Evolutionary conservation across 2,113 vertebrate genomes (phyloP).

Genomic region (Nothobranchius kuhntae): DNA sequence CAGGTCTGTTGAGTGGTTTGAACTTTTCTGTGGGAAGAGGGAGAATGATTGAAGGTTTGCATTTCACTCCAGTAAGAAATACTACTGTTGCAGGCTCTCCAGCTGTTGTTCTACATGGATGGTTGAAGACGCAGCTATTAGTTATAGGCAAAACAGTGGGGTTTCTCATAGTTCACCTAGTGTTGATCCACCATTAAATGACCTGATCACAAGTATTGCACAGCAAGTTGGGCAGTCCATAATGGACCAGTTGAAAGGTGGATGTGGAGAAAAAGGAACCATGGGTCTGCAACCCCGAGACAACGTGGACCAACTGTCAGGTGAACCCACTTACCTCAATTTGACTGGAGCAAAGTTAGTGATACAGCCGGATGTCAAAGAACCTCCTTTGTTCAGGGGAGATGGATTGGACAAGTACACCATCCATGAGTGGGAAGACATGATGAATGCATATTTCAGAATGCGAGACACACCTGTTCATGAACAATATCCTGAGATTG

Average conservation of each 20-base stretch:
- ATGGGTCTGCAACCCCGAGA: not conserved
- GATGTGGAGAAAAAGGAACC: not conserved
- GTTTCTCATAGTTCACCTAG: not conserved
- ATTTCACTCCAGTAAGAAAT: not conserved
- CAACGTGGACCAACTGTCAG: not conserved
- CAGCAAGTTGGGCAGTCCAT: not conserved
- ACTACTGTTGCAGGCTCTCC: not conserved
- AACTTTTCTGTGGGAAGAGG: not conserved
- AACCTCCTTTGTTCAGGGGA: slow-evolving; percentile 18
- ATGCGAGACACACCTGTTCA: not conserved
- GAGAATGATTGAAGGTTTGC: not conserved
- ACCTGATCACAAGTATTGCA: not conserved
- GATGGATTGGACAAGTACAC: slow-evolving; percentile 11
- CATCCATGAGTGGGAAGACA: slow-evolving; percentile 1
- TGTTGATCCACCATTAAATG: slow-evolving; percentile 1
- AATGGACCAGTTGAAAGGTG: not conserved
- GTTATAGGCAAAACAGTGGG: not conserved
- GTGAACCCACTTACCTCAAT: not conserved
- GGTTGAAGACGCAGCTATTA: not conserved
- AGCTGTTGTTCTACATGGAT: not conserved
- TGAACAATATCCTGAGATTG: slow-evolving; percentile 10
- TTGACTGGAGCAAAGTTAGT: slow-evolving; percentile 3
- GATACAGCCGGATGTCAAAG: not conserved
- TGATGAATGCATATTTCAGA: slow-evolving; percentile 14
- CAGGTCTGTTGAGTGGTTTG: not conserved